Evolutionary conservation across 2,797 vertebrate species (phyloP), one percentile per base, ranked within the genome.

Genomic region (Molossus molossus): DNA sequence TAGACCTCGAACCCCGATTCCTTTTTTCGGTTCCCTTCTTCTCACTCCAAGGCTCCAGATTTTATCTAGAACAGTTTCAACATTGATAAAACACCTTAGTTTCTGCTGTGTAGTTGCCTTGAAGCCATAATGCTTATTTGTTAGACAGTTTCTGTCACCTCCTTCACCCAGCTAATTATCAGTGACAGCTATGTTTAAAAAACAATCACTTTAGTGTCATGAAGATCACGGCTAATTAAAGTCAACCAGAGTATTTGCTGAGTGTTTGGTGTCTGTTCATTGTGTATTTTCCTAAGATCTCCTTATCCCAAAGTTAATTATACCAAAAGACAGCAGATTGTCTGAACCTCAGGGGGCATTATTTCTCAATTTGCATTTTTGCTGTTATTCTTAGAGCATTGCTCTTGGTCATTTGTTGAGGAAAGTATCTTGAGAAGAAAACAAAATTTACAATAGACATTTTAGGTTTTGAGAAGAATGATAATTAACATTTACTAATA

Each of bases 281-380:
- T 91, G 58, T 93, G 33, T 33, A 76, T 75, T 97, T 92, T 96
- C 94, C 88, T 79, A 85, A 87, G 27, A 96, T 82, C 81, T 92
- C 90, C 88, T 96, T 95, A 95, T 40, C 55, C 45, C 70, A 33
- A 87, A 91, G 90, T 58, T 87, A 96, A 91, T 91, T 94, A 88
- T 29, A 86, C 25, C 94, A 94, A 95, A 97, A 95, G 87, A 86
- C 29, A 94, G 81, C 73, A 96, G 87, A 97, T 89, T 97, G 96
- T 60, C 75, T 94, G 90, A 96, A 70, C 70, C 84, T 65, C 87
- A 75, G 90, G 92, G 87, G 90, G 88, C 40, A 83, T 72, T 93
- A 95, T 62, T 69, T 60, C 58, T 67, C 55, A 45, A 40, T 96
- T 92, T 65, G 62, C 67, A 81, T 86, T 87, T 94, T 85, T 48